Evolutionary conservation across 2,888 invertebrate species (phyloP).

Genomic region (Eledona agricola): DNA sequence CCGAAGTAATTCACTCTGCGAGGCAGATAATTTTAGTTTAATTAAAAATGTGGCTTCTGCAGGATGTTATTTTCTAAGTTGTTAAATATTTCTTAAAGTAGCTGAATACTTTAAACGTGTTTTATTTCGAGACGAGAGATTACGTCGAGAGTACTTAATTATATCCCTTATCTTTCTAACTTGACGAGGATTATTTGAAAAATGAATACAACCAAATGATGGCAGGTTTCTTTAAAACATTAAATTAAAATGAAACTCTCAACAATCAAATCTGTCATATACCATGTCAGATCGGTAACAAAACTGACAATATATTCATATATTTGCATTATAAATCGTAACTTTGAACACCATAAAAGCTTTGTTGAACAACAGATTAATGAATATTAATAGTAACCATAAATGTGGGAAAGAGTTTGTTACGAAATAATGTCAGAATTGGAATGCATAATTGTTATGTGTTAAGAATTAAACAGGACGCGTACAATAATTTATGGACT

Average conservation of each 20-base stretch:
- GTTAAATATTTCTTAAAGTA: no score
- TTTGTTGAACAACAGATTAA: slow-evolving; percentile 26
- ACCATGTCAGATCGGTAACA: slow-evolving; percentile 16
- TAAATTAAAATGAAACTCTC: no score
- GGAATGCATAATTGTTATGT: slow-evolving; percentile 2
- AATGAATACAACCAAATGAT: slow-evolving; percentile 34
- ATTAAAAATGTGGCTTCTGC: no score
- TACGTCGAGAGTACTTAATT: slow-evolving; percentile 37
- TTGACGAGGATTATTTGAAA: slow-evolving; percentile 38
- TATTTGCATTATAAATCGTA: slow-evolving; percentile 24
- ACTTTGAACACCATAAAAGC: slow-evolving; percentile 22
- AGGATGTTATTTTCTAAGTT: no score
- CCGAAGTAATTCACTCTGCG: no score
- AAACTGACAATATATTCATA: slow-evolving; percentile 28
- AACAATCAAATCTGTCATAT: slow-evolving; percentile 14
- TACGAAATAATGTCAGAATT: slow-evolving; percentile 9
- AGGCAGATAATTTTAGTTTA: no score
- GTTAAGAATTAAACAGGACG: slow-evolving; percentile 22
- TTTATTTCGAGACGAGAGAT: slow-evolving; percentile 37
- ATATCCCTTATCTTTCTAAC: slow-evolving; percentile 41
- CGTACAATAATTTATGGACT: slow-evolving; percentile 19
- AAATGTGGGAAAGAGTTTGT: slow-evolving; percentile 8
- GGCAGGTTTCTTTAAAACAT: slow-evolving; percentile 29
- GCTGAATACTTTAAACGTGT: slow-evolving; percentile 40
- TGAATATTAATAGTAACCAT: slow-evolving; percentile 26